Evolutionary conservation across 2,797 vertebrate species (phyloP), one percentile per base, ranked within the genome.

Genomic region (Cephalopachus bancanus): DNA sequence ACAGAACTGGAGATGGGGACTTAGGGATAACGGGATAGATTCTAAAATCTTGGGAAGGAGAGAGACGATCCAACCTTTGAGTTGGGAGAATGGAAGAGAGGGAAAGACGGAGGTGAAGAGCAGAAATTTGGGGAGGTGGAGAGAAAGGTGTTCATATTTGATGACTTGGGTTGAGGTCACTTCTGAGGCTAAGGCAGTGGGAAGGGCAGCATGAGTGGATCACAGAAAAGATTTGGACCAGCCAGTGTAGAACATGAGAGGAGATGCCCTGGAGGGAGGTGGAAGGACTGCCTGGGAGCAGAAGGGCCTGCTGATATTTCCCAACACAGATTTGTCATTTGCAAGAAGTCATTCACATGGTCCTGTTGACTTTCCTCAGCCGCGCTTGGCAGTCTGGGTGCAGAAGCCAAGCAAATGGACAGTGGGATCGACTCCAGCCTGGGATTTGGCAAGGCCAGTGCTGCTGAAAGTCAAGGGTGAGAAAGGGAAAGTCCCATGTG

Each of bases 371-470:
- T 97, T 78, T 95, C 83, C 62, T 69, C 65, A 64, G 91, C n/a
- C 64, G 37, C 87, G 17, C 44, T 92, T 75, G 71, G 93, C 93
- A 83, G 93, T 28, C 62, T 93, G 90, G 96, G 84, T 78, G 87
- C 92, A 86, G 80, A 93, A 24, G 33, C 89, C 65, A 16, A 67
- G n/a, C 89, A 93, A 78, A 96, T 3, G 83, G 95, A 96, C 96
- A 96, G 94, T 93, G 95, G 97, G 97, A 92, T 11, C 0, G 0
- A 37, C 75, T 94, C 97, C 97, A 97, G 89, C 55, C 79, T 5
- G 78, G 59, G 87, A 1, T 1, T 0, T 92, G 80, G 96, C 96
- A 92, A 89, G 84, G 57, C 91, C 62, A n/a, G 89, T 1, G 0
- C 76, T 59, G 72, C 64, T 95, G 80, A 95, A 94, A 94, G 95